Evolutionary conservation across 2,113 vertebrate genomes (phyloP).

Genomic region (Mus pahari): DNA sequence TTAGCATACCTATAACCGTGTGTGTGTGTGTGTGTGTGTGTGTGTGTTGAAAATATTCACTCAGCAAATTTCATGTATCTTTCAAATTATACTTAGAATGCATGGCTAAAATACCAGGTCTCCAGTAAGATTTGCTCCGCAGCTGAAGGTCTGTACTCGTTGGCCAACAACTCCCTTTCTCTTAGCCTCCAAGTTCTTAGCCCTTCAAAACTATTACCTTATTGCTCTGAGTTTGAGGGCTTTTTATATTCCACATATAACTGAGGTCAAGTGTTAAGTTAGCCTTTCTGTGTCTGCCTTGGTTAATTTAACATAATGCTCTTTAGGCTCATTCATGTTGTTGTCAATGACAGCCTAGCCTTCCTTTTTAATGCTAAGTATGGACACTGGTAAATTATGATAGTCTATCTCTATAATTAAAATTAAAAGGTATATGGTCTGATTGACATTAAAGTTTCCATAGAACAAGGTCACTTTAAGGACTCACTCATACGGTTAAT

Average conservation of each 20-base stretch:
- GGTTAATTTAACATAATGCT: not conserved
- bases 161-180: not conserved
- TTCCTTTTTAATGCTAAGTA: not conserved
- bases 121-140: not conserved
- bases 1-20: not conserved
- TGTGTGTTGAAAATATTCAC: not conserved
- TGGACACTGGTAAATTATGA: slow-evolving; percentile 9
- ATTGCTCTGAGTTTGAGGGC: not conserved
- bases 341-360: not conserved
- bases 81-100: not conserved
- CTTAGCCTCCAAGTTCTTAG: not conserved
- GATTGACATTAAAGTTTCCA: not conserved
- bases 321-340: not conserved
- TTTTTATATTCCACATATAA: not conserved
- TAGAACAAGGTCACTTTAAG: slow-evolving; percentile 21
- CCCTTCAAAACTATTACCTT: not conserved
- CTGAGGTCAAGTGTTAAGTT: not conserved
- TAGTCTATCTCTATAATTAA: not conserved
- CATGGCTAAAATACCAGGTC: not conserved
- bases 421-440: slow-evolving; percentile 34
- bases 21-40: not conserved
- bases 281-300: not conserved
- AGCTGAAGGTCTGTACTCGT: not conserved
- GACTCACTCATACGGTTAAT: not conserved
- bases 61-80: not conserved